Evolutionary conservation across 2,797 vertebrate species (phyloP).

Genomic region (Gila robusta): DNA sequence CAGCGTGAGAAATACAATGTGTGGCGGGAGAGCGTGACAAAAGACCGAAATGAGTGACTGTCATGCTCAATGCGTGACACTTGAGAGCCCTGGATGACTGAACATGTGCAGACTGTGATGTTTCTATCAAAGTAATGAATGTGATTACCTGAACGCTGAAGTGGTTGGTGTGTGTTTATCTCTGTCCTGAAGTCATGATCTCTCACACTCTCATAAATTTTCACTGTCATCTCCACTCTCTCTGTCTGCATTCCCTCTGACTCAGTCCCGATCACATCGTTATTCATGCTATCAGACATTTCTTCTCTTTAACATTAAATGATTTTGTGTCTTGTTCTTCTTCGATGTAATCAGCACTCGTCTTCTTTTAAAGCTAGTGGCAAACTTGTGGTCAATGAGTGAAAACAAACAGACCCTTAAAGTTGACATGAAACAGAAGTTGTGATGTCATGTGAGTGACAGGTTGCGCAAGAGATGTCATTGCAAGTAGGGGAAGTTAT

Average conservation of each 20-base stretch:
- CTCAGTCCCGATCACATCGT: neutral
- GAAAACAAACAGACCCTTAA: neutral
- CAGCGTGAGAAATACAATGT: too few relatives aligned
- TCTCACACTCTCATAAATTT: conserved; percentile 2
- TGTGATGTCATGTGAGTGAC: neutral
- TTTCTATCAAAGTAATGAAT: neutral
- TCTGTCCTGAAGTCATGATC: neutral
- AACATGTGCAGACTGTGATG: too few relatives aligned
- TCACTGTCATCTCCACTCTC: neutral
- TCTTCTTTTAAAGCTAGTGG: neutral
- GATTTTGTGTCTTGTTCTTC: neutral
- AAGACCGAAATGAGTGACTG: too few relatives aligned
- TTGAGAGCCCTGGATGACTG: too few relatives aligned
- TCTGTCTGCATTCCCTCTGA: neutral
- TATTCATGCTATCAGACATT: neutral
- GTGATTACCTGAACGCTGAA: neutral
- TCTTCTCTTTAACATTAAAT: neutral
- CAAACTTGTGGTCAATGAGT: neutral
- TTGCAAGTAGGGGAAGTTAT: too few relatives aligned
- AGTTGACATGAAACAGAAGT: too few relatives aligned
- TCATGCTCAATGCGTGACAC: too few relatives aligned
- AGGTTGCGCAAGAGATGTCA: too few relatives aligned
- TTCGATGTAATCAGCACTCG: neutral
- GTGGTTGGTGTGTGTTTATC: neutral
- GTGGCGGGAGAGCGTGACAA: too few relatives aligned